These are phyloP conservation scores for Megaceryle torquata DNA, from an alignment of 2,113 vertebrate species.

Conservation along the genomic window DNA sequence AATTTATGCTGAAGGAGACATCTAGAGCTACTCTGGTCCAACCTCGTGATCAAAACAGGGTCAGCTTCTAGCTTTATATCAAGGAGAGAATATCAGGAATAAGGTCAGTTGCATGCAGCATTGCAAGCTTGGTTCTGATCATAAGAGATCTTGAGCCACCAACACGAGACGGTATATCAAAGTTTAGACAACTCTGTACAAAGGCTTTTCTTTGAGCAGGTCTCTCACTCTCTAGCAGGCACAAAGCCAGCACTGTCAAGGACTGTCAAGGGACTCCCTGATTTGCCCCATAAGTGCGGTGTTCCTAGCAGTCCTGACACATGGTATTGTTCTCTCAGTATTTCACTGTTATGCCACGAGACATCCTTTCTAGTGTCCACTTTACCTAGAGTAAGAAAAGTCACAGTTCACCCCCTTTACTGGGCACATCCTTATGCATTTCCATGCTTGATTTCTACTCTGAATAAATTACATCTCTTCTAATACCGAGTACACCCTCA, in stretches of 20 bases:
- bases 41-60: not conserved
- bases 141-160: not conserved
- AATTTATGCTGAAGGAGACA: not conserved
- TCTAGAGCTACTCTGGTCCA: not conserved
- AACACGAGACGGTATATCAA: not conserved
- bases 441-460: not conserved
- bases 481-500: not conserved
- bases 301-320: not conserved
- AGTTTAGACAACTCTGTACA: not conserved
- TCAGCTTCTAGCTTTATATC: not conserved
- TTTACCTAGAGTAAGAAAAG: not conserved
- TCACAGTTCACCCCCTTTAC: not conserved
- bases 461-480: not conserved
- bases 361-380: not conserved
- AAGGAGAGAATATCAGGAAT: not conserved
- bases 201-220: not conserved
- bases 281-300: not conserved
- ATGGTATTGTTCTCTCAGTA: not conserved
- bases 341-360: not conserved
- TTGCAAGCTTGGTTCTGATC: not conserved
- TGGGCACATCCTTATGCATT: not conserved
- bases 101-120: not conserved
- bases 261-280: not conserved
- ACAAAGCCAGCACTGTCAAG: not conserved
- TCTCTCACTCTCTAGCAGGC: not conserved